Base-by-base conservation (phyloP, 1,140 invertebrate genomes). In the Procambarus clarkii region DNA sequence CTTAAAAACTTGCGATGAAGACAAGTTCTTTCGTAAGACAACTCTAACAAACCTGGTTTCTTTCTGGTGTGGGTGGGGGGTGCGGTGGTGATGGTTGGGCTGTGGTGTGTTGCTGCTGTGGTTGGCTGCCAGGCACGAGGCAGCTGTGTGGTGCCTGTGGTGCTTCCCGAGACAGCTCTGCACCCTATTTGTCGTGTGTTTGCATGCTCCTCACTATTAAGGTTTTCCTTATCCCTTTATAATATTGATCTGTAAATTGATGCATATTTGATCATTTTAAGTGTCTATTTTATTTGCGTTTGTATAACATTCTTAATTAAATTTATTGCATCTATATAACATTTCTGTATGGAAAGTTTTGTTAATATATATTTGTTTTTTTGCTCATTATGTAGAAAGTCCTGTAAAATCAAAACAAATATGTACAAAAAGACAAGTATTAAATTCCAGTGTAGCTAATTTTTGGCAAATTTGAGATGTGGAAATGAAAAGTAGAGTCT, bases 111-210 rank as follows among this genome's bases (percentile, higher is more conserved):
- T n/a, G 69, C 46, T 48, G 44, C 84, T 46, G 11, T 71, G 64
- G 45, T 76, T 86, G 34, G 34, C 69, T 77, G 69, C 69, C 71
- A 81, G 77, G 84, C 84, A 86, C 77, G 84, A 76, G 84, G 64
- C 46, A 18, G 8, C 45, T 86, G 54, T 76, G 18, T 44, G 11
- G 45, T 54, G 46, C 71, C 24, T 86, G 69, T 76, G 2, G 45
- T 71, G 84, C 69, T 76, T 86, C 45, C 84, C 34, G 80, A 18
- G 54, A 44, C 80, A 4, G 50, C 50, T 60, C 4, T 34, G 9
- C 21, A 54, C 11, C 7, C 69, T 24, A 60, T n/a, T 82, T 82
- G 80, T 82, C 50, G 2, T 69, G 11, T 60, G 50, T 15, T 60
- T 82, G 80, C 80, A 82, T 82, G 80, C 9, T 64, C 50, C 50